phyloP scores from a whole-genome alignment of 2,113 vertebrate species.

The Eretmochelys imbricata region DNA sequence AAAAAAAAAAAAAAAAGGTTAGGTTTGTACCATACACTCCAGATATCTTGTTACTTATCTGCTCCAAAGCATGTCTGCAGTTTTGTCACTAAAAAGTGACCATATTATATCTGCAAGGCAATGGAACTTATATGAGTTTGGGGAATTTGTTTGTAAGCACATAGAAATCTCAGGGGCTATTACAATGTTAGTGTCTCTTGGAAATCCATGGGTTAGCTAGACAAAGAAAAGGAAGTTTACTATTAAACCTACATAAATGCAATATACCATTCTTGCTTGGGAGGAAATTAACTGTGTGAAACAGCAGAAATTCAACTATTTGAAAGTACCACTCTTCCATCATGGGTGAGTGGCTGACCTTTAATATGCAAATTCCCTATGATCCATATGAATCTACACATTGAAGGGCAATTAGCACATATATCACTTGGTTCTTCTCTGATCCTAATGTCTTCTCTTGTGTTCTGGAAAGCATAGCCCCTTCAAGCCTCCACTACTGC shows the following conservation, averaged over 20 bases:
- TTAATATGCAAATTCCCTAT: neutral
- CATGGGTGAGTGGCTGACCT: neutral
- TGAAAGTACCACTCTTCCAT: neutral
- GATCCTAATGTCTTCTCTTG: neutral
- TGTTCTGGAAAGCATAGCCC: neutral
- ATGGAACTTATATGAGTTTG: neutral
- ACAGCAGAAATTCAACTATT: neutral
- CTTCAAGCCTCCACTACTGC: neutral
- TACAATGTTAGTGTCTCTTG: neutral
- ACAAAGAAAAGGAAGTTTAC: neutral
- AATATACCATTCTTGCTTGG: neutral
- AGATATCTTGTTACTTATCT: neutral
- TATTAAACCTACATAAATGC: neutral
- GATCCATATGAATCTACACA: neutral
- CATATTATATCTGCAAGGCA: neutral
- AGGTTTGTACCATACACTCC: neutral
- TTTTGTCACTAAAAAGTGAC: neutral
- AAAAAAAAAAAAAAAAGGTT: neutral
- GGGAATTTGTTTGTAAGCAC: neutral
- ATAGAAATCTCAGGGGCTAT: neutral
- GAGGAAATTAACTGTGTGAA: neutral
- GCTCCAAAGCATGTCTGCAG: neutral
- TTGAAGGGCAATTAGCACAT: neutral
- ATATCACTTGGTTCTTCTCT: neutral
- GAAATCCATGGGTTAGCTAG: neutral